Evolutionary conservation across 1,140 invertebrate species (phyloP), one percentile per base, ranked within the genome.

Genomic region (Choristoneura fumiferana): DNA sequence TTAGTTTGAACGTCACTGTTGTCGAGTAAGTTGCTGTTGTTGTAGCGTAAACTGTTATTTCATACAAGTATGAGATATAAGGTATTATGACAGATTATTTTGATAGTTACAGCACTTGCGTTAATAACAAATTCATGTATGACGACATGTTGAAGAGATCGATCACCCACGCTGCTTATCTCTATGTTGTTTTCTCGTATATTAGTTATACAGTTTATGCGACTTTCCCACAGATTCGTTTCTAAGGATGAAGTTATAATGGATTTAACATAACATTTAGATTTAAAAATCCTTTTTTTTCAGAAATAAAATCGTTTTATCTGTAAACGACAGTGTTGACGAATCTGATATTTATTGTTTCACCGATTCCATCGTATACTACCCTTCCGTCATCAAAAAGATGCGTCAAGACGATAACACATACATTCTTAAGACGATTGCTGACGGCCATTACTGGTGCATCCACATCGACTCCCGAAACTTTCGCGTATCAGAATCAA

Each of bases 361-460:
- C 59, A 86, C 84, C 0, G 87, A 90, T 58, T 81, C 86, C 4
- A 61, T 61, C 12, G 67, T 52, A 8, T 77, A 76, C 38, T 81
- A 76, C 60, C 84, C 87, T 0, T 73, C 63, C 0, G 55, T 60
- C 59, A 76, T 84, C 0, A 67, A 69, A n/a, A 58, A 78, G 14
- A 68, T 57, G 8, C 49, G 61, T 4, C 58, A 65, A 4, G 54
- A 71, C 1, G 65, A 71, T 1, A 64, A 69, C 39, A 55, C 34
- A 1, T 87, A 69, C 40, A 53, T 79, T 4, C 62, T 85, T 0
- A 73, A 71, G 29, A 73, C 78, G 1, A 68, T 62, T 22, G 63
- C 62, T 2, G 77, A 90, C 62, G 89, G 89, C 14, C 84, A 87
- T 57, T 90, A 90, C 40, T 89, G 87, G 88, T 90, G 87, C 53